A percentile compares a stretch with the other conserved stretches of the same genome.
Conservation (phyloP, 2,888 invertebrate genomes). For the Steinernema carpocapsae region DNA sequence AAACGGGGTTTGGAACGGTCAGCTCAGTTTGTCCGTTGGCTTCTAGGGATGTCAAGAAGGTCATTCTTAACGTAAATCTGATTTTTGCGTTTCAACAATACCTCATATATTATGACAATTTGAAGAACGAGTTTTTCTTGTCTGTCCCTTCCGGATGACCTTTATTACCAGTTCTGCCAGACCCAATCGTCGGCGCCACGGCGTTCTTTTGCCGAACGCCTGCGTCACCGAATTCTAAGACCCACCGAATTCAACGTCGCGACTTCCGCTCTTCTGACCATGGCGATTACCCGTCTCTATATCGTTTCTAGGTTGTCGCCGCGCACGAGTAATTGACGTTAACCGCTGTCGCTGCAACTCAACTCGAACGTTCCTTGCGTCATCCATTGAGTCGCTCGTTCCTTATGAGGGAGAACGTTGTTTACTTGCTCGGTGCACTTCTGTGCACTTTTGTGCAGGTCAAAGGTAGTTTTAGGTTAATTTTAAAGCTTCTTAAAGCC, state of each 20-base stretch:
- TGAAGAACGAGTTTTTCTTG: too few relatives aligned
- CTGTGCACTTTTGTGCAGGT: neutral
- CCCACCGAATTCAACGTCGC: neutral
- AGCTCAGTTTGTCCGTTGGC: too few relatives aligned
- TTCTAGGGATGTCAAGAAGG: too few relatives aligned
- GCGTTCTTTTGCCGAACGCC: too few relatives aligned
- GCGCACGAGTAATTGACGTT: slow-evolving; percentile 25
- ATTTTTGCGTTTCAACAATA: too few relatives aligned
- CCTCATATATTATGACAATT: too few relatives aligned
- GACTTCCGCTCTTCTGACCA: slow-evolving; percentile 17
- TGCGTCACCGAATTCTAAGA: too few relatives aligned
- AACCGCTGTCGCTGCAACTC: slow-evolving; percentile 14
- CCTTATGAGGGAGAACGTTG: slow-evolving; percentile 17
- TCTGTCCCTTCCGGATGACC: too few relatives aligned
- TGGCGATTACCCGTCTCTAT: slow-evolving; percentile 16
- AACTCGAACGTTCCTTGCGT: slow-evolving; percentile 1
- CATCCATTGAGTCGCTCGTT: neutral
- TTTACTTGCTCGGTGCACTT: neutral
- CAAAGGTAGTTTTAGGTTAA: neutral
- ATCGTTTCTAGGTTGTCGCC: slow-evolving; percentile 31
- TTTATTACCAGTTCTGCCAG: too few relatives aligned
- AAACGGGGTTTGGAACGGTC: too few relatives aligned
- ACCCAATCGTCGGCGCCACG: too few relatives aligned
- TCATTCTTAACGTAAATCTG: too few relatives aligned
- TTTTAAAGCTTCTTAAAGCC: neutral